Evolutionary conservation across 2,888 invertebrate species (phyloP).

Genomic region (Eupithecia subfuscata): DNA sequence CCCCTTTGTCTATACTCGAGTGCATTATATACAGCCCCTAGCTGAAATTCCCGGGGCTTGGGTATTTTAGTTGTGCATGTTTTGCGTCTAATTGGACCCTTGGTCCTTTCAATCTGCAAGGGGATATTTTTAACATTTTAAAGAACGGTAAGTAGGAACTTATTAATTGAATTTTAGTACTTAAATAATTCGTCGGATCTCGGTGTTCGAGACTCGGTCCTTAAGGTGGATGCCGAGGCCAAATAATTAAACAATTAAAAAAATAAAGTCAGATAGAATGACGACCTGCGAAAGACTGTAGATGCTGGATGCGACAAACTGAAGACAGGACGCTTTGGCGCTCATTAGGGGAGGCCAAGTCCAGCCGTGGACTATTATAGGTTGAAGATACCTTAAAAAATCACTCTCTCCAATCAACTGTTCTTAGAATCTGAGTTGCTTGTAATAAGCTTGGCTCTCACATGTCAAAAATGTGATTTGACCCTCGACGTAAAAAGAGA

Average conservation of each 20-base stretch:
- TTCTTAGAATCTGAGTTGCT: background rate
- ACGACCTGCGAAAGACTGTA: too few relatives aligned
- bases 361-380: too few relatives aligned
- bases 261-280: too few relatives aligned
- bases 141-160: background rate
- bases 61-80: conserved; percentile 77
- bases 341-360: too few relatives aligned
- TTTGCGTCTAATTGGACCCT: conserved; percentile 24
- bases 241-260: too few relatives aligned
- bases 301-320: too few relatives aligned
- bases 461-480: too few relatives aligned
- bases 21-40: conserved; percentile 74
- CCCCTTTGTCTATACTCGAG: conserved; percentile 68
- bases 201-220: too few relatives aligned
- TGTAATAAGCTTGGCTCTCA: background rate
- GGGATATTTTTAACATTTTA: background rate
- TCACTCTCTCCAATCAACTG: background rate
- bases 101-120: background rate
- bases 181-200: too few relatives aligned
- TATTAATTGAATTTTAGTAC: background rate
- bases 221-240: too few relatives aligned
- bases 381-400: background rate
- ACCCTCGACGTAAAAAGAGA: too few relatives aligned
- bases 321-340: too few relatives aligned
- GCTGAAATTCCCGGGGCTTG: conserved; percentile 50